Base-by-base conservation (phyloP, 2,888 invertebrate genomes). In the Selenia dentaria region DNA sequence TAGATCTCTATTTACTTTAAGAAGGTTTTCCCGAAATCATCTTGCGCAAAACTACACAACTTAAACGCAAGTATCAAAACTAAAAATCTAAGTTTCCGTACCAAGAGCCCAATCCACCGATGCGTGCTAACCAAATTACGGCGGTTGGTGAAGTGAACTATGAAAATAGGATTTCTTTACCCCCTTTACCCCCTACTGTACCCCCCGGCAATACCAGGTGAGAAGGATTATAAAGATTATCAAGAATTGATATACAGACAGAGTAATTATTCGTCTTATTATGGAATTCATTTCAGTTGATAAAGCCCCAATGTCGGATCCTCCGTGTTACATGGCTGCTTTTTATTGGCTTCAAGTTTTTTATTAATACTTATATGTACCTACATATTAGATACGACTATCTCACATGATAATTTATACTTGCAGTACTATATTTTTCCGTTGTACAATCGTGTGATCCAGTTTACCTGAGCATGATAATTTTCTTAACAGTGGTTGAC, bases 91-190 rank as follows among this genome's bases (percentile, higher is more conserved):
- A 57, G 13, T 16, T 35, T 11, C 68, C 62, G 59, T 67, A 64
- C 73, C 87, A 78, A 88, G 73, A 88, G 88, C 83, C 80, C 79
- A 76, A 80, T 80, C 76, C 87, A 69, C 25, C 73, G 84, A 80
- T 73, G 86, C 89, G 85, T 77, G 62, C 51, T 86, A 87, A 90
- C 85, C 58, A 84, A 83, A 87, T 90, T 84, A 90, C 75, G 77
- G 68, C 79, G 81, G 78, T 74, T 70, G 70, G 85, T 80, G 78
- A 82, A 90, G 80, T 88, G 88, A 90, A 89, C 88, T 89, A 89
- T 89, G 88, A 90, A 88, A 89, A 88, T 87, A 87, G 87, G 87
- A 88, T 90, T 89, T 86, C 85, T 87, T 85, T 81, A 53, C 63
- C 61, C 65, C 66, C 62, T 57, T 63, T 54, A 59, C 58, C 58